Conservation (phyloP, 2,888 invertebrate genomes). For the Halictus ligatus region DNA sequence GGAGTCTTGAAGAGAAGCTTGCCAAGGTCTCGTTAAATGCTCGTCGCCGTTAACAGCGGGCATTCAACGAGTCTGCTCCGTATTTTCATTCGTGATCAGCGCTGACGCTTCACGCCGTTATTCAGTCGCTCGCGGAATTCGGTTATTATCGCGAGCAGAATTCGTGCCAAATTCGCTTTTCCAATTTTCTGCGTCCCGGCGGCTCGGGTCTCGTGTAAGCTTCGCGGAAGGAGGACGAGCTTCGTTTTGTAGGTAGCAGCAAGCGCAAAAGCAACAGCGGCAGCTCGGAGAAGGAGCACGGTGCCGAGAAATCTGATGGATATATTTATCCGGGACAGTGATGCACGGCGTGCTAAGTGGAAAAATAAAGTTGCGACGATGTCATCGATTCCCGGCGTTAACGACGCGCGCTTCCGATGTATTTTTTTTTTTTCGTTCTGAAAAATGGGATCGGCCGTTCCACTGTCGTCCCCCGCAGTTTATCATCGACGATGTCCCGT, state of each 20-base stretch:
- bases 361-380: constrained; percentile 50
- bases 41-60: neutral
- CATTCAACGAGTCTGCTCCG: neutral
- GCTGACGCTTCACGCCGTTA: neutral
- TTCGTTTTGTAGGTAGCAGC: neutral
- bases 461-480: constrained; percentile 25
- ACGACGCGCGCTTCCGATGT: constrained; percentile 42
- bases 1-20: neutral
- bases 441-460: constrained; percentile 27
- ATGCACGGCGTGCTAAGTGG: constrained; percentile 51
- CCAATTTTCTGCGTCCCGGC: constrained; percentile 14
- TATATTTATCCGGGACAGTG: constrained; percentile 45
- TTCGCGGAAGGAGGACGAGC: constrained; percentile 19
- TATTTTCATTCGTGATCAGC: neutral
- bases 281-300: neutral
- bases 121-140: neutral
- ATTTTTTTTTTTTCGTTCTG: constrained; percentile 44
- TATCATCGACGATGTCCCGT: constrained; percentile 23
- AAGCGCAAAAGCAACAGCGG: neutral
- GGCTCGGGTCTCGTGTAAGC: neutral
- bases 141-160: constrained; percentile 10
- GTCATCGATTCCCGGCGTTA: constrained; percentile 50
- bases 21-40: constrained; percentile 16
- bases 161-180: constrained; percentile 13
- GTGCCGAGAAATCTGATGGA: constrained; percentile 30